Conservation (phyloP, 2,888 invertebrate genomes). For the Abscondita cerata region DNA sequence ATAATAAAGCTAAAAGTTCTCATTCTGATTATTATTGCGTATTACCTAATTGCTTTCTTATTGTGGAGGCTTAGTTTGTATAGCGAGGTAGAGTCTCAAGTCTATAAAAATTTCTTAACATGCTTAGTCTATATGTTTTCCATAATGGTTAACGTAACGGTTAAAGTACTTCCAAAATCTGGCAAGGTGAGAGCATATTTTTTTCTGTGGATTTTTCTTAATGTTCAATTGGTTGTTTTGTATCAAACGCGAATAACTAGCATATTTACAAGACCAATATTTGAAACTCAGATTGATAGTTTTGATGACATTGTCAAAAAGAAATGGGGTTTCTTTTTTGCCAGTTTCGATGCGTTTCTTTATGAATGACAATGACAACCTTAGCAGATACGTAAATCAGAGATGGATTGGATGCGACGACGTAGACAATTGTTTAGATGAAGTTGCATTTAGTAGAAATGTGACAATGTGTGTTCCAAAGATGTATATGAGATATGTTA, state of each 20-base stretch:
- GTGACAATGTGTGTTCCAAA: slow-evolving; percentile 45
- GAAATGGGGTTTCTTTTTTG: too few species aligned
- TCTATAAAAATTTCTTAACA: slow-evolving; percentile 25
- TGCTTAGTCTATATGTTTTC: slow-evolving; percentile 36
- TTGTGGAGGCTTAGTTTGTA: slow-evolving; percentile 23
- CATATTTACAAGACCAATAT: slow-evolving; percentile 41
- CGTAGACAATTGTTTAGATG: slow-evolving; percentile 39
- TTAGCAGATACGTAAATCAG: slow-evolving; percentile 13
- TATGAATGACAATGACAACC: slow-evolving; percentile 19
- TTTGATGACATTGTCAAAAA: slow-evolving; percentile 39
- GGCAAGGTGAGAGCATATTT: slow-evolving; percentile 38
- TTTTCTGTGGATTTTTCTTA: slow-evolving; percentile 41
- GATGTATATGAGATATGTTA: slow-evolving; percentile 46
- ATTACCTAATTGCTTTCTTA: slow-evolving; percentile 15
- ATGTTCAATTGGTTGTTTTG: slow-evolving; percentile 40
- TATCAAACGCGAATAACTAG: slow-evolving; percentile 46
- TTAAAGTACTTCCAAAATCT: slow-evolving; percentile 41
- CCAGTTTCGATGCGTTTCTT: slow-evolving; percentile 42
- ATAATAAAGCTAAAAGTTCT: slow-evolving; percentile 31
- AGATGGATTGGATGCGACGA: slow-evolving; percentile 36
- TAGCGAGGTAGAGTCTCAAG: slow-evolving; percentile 15
- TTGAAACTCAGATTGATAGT: slow-evolving; percentile 46
- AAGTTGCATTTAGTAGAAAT: slow-evolving; percentile 38
- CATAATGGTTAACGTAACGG: slow-evolving; percentile 38
- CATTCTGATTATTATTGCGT: slow-evolving; percentile 22